These are phyloP conservation scores for Pelecanus crispus DNA, from an alignment of 2,113 vertebrate species.

Conservation along the genomic window DNA sequence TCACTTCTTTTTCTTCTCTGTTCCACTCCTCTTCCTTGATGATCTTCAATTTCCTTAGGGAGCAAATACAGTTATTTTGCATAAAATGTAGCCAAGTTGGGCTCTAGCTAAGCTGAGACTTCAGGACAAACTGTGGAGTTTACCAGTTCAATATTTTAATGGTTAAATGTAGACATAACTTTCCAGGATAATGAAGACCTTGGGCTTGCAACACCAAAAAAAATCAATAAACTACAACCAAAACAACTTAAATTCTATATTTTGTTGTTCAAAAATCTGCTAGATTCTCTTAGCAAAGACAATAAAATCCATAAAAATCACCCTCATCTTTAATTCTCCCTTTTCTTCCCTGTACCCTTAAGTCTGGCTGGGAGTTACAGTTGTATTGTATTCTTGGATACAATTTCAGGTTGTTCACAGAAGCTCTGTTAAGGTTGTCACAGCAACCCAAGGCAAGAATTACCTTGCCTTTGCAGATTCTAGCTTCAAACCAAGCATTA, in stretches of 20 bases:
- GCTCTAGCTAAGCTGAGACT: not conserved
- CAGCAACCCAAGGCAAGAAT: conserved; percentile 40
- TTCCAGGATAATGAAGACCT: not conserved
- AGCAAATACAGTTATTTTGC: not conserved
- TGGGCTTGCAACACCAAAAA: not conserved
- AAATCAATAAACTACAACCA: not conserved
- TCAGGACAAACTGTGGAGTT: not conserved
- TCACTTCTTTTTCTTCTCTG: not conserved
- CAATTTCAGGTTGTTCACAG: not conserved
- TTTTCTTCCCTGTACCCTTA: not conserved
- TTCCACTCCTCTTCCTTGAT: not conserved
- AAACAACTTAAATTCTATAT: not conserved
- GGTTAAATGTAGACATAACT: not conserved
- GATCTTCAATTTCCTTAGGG: not conserved
- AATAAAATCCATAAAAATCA: not conserved
- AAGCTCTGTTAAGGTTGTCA: conserved; percentile 40
- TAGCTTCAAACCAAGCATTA: not conserved
- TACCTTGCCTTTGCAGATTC: conserved; percentile 23
- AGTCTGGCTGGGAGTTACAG: not conserved
- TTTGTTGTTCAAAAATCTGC: not conserved
- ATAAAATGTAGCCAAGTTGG: not conserved
- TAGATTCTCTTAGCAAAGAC: not conserved
- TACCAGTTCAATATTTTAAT: not conserved
- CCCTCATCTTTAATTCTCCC: not conserved
- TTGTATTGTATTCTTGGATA: not conserved